These are phyloP conservation scores for Tangara arthus DNA, from an alignment of 2,797 vertebrate genomes.

Conservation along the genomic window DNA sequence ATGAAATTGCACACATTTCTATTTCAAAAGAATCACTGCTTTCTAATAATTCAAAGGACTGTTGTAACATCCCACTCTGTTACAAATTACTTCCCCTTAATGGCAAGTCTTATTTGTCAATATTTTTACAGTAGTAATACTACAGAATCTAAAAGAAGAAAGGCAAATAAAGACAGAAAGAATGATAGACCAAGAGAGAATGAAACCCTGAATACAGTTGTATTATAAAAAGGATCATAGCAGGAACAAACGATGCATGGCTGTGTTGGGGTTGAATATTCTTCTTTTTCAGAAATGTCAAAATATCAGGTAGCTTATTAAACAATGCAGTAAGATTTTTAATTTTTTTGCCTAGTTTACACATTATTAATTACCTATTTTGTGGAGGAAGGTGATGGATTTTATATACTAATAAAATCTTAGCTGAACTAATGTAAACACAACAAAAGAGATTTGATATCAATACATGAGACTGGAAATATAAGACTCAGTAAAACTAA, in stretches of 20 bases:
- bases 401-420: not conserved
- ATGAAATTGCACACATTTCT: not conserved
- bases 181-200: not conserved
- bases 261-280: not conserved
- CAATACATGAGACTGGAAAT: not conserved
- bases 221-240: not conserved
- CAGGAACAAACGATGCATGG: not conserved
- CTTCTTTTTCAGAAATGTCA: not conserved
- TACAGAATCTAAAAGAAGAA: not conserved
- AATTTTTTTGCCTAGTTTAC: not conserved
- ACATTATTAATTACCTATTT: not conserved
- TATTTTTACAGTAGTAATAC: not conserved
- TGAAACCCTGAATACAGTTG: not conserved
- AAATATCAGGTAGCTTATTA: not conserved
- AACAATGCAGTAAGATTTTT: not conserved
- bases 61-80: not conserved
- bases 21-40: not conserved
- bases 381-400: not conserved
- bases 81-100: not conserved
- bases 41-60: not conserved
- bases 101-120: not conserved
- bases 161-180: not conserved
- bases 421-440: not conserved
- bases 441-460: not conserved
- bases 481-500: not conserved